Conservation (phyloP, 2,888 invertebrate genomes). For the Eretmocerus hayati region DNA sequence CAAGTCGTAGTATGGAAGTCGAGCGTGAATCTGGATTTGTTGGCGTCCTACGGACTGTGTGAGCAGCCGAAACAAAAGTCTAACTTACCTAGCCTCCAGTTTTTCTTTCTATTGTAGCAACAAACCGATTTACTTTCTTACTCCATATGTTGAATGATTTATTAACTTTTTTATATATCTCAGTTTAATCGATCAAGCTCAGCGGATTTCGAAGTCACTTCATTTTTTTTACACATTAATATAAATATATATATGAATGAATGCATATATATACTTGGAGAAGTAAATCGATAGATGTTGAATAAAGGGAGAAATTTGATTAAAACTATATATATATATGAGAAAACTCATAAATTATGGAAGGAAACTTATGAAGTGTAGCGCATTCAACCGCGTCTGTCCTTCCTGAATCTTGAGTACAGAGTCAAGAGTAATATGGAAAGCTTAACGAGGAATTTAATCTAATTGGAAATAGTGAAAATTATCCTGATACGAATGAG, state of each 20-base stretch:
- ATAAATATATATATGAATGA: conserved; percentile 16
- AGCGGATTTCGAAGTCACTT: conserved; percentile 40
- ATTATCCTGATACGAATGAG: neutral
- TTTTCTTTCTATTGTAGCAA: no score
- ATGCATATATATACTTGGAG: conserved; percentile 8
- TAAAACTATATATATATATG: conserved; percentile 15
- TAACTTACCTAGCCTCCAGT: no score
- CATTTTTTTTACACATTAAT: conserved; percentile 41
- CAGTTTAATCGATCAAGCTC: conserved; percentile 38
- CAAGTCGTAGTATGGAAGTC: no score
- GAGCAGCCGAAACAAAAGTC: no score
- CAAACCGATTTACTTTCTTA: conserved; percentile 42
- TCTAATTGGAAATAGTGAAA: no score
- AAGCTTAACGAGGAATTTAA: no score
- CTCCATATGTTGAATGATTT: conserved; percentile 41
- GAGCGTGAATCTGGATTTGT: no score
- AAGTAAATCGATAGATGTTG: conserved; percentile 14
- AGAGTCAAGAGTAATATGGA: neutral
- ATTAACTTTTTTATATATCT: conserved; percentile 43
- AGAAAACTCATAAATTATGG: conserved; percentile 14
- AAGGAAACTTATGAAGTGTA: conserved; percentile 21
- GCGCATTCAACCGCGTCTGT: conserved; percentile 31
- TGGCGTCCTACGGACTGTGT: no score
- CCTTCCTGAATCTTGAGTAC: conserved; percentile 18
- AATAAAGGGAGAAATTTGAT: conserved; percentile 13